Evolutionary conservation across 2,888 invertebrate genomes (phyloP).

Genomic region (Cecidostiba fungosa): DNA sequence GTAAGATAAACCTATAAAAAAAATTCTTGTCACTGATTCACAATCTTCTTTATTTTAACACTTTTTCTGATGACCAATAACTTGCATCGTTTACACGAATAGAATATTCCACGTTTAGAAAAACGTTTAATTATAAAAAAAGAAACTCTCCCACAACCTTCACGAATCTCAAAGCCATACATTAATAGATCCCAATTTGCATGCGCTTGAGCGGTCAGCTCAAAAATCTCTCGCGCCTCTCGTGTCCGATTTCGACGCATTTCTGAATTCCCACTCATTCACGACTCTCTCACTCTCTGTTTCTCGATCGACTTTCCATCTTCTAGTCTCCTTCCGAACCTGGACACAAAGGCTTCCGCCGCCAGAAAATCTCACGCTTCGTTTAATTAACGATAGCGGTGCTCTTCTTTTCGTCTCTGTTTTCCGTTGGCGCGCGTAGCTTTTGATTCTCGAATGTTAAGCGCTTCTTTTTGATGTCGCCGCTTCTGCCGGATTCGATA

Average conservation of each 20-base stretch:
- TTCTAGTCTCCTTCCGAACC: constrained; percentile 23
- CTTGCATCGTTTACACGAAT: neutral
- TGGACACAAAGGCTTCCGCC: constrained; percentile 55
- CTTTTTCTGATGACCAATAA: neutral
- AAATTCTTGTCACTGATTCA: neutral
- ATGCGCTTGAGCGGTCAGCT: constrained; percentile 23
- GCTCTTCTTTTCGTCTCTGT: constrained; percentile 66
- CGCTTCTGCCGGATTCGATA: constrained; percentile 46
- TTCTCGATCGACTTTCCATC: constrained; percentile 71
- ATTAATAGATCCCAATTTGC: constrained; percentile 35
- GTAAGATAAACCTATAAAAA: neutral
- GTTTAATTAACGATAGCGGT: constrained; percentile 77
- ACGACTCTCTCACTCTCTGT: too few species aligned
- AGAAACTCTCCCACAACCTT: neutral
- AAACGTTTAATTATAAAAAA: neutral
- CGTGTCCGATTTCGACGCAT: constrained; percentile 50
- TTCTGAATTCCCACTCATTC: constrained; percentile 12
- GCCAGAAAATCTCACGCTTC: constrained; percentile 78
- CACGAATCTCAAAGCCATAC: neutral
- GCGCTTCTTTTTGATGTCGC: neutral
- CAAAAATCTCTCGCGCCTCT: constrained; percentile 6
- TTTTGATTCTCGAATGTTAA: neutral
- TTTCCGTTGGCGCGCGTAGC: constrained; percentile 59
- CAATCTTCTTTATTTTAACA: neutral
- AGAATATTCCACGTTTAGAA: neutral